Percentiles rank a stretch among this genome's conserved stretches.
Evolutionary conservation across 1,140 invertebrate species (phyloP).

Genomic region (Antheraea pernyi): DNA sequence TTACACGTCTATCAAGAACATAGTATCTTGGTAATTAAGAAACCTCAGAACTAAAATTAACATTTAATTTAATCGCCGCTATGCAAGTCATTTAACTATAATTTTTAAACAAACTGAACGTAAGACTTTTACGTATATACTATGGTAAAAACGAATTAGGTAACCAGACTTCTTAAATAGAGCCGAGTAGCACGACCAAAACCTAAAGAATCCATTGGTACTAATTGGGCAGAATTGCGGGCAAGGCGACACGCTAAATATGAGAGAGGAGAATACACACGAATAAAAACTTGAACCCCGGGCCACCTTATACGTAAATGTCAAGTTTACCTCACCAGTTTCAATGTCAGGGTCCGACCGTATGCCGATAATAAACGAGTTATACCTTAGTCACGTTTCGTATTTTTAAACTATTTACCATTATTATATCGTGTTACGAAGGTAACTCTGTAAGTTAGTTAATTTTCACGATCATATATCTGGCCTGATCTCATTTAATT

Average conservation of each 20-base stretch:
- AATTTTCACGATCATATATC: too few relatives aligned
- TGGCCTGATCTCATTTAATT: too few relatives aligned
- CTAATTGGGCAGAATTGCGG: slow-evolving; percentile 1
- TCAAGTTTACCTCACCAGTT: slow-evolving; percentile 8
- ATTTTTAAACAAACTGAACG: too few relatives aligned
- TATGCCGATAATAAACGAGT: not conserved
- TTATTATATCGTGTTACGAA: not conserved
- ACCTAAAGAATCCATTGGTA: too few relatives aligned
- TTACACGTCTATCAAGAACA: too few relatives aligned
- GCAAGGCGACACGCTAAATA: slow-evolving; percentile 5
- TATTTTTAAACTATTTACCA: not conserved
- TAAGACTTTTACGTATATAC: too few relatives aligned
- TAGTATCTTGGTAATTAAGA: too few relatives aligned
- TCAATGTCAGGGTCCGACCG: not conserved
- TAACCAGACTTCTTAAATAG: not conserved
- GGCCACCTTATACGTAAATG: slow-evolving; percentile 6
- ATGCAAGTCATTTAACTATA: too few relatives aligned
- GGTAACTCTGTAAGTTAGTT: too few relatives aligned
- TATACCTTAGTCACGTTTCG: not conserved
- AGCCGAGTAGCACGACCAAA: not conserved
- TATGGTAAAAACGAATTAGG: not conserved
- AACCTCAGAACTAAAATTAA: too few relatives aligned
- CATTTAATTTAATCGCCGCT: too few relatives aligned
- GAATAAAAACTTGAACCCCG: not conserved
- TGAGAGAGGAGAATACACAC: not conserved